Evolutionary conservation across 1,140 invertebrate genomes (phyloP).

Genomic region (Cyphomyrmex costatus): DNA sequence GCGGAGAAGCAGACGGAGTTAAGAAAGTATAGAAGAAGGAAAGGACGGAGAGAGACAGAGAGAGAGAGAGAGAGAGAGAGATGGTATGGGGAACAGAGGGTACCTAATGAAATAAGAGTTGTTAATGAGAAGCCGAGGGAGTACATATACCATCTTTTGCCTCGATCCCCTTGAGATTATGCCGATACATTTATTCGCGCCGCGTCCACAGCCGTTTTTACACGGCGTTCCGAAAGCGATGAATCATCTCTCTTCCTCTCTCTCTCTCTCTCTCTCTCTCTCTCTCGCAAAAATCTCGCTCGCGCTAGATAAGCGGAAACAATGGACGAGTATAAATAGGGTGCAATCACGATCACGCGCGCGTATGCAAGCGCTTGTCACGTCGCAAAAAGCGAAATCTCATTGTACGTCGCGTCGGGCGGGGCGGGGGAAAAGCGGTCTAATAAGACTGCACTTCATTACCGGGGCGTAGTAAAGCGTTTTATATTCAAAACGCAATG

Average conservation of each 20-base stretch:
- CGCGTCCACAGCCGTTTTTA: slow-evolving; percentile 16
- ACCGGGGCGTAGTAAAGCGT: slow-evolving; percentile 23
- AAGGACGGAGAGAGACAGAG: slow-evolving; percentile 26
- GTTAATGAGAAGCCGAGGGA: slow-evolving; percentile 79
- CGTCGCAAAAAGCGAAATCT: slow-evolving; percentile 32
- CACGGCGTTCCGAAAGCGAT: slow-evolving; percentile 32
- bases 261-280: too few species aligned
- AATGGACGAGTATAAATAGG: slow-evolving; percentile 35
- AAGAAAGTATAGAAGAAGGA: slow-evolving; percentile 56
- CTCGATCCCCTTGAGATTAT: slow-evolving; percentile 71
- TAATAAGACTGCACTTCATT: slow-evolving; percentile 59
- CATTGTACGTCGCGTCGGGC: not conserved
- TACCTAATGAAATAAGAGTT: slow-evolving; percentile 81
- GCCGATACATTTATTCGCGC: slow-evolving; percentile 71
- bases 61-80: too few species aligned
- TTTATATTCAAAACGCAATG: slow-evolving; percentile 54
- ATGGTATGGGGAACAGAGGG: too few species aligned
- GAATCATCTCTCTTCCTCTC: slow-evolving; percentile 9
- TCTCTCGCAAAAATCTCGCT: slow-evolving; percentile 12
- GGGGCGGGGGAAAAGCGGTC: slow-evolving; percentile 5
- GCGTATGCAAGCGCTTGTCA: slow-evolving; percentile 27
- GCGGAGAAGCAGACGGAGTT: slow-evolving; percentile 37
- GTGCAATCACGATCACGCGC: slow-evolving; percentile 28
- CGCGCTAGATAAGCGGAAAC: slow-evolving; percentile 12
- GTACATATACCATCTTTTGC: slow-evolving; percentile 59